These are phyloP conservation scores for Stomatorhinus walkeri DNA, from an alignment of 2,797 vertebrate genomes.

Conservation along the genomic window DNA sequence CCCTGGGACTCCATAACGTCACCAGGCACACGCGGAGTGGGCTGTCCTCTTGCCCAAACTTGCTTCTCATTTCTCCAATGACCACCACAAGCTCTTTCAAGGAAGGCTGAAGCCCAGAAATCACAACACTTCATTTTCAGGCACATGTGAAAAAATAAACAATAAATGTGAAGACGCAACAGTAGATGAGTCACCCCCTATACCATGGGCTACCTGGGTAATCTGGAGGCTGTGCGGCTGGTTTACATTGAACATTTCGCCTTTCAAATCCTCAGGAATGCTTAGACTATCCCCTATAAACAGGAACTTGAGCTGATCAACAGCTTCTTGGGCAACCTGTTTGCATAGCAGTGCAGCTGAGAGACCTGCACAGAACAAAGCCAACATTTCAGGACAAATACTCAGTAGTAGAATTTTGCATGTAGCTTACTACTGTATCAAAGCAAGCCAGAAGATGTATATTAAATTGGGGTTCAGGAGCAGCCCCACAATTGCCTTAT, in stretches of 20 bases:
- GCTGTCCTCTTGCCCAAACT: slow-evolving; percentile 47
- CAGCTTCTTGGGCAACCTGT: slow-evolving; percentile 42
- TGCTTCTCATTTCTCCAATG: slow-evolving; percentile 54
- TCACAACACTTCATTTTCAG: background rate
- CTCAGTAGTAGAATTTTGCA: background rate
- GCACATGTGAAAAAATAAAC: background rate
- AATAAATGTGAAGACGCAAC: background rate
- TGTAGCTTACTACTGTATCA: background rate
- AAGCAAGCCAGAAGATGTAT: background rate
- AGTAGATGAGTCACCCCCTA: background rate
- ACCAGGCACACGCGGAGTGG: slow-evolving; percentile 55
- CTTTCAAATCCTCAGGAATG: slow-evolving; percentile 45
- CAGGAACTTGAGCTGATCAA: slow-evolving; percentile 42
- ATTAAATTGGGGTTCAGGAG: background rate
- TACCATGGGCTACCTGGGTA: slow-evolving; percentile 32
- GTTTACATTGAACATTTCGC: slow-evolving; percentile 47
- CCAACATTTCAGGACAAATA: background rate
- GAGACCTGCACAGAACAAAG: slow-evolving; percentile 42
- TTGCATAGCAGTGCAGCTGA: slow-evolving; percentile 52
- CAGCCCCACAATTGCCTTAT: background rate
- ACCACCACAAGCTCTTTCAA: slow-evolving; percentile 55
- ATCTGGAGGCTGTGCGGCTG: slow-evolving; percentile 31
- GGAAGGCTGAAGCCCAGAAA: slow-evolving; percentile 46
- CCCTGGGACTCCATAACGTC: slow-evolving; percentile 45
- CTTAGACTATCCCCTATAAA: slow-evolving; percentile 54